Evolutionary conservation across 2,888 invertebrate species (phyloP).

Genomic region (Zhengitettix transpicula): DNA sequence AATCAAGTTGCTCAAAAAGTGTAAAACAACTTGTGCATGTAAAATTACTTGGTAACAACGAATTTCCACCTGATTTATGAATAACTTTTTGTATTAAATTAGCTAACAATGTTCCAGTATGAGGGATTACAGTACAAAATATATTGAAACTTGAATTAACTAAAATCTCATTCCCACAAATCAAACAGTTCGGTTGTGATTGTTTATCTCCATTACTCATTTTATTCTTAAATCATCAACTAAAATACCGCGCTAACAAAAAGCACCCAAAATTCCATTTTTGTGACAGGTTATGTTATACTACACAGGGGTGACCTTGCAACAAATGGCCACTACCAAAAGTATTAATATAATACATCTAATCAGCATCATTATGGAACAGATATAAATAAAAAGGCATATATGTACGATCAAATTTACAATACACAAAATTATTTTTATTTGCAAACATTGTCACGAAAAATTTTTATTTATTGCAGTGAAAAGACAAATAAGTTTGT

Average conservation of each 20-base stretch:
- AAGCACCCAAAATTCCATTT: background rate
- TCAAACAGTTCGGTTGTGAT: conserved; percentile 10
- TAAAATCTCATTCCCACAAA: conserved; percentile 8
- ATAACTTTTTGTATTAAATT: conserved; percentile 14
- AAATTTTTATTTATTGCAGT: too few relatives aligned
- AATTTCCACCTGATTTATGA: conserved; percentile 5
- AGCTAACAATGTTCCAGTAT: conserved; percentile 13
- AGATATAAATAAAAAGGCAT: background rate
- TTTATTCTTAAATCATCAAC: conserved; percentile 1
- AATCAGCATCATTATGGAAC: too few relatives aligned
- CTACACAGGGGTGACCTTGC: conserved; percentile 10
- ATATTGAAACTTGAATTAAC: conserved; percentile 10
- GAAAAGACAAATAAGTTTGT: too few relatives aligned
- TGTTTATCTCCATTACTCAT: conserved; percentile 9
- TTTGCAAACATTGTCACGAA: too few relatives aligned
- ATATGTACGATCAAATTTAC: background rate
- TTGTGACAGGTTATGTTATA: conserved; percentile 8
- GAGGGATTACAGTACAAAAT: conserved; percentile 13
- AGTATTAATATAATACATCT: too few relatives aligned
- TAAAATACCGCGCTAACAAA: background rate
- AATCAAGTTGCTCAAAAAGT: conserved; percentile 15
- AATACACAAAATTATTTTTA: too few relatives aligned
- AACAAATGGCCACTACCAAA: conserved; percentile 2
- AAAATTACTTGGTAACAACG: conserved; percentile 8
- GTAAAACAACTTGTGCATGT: conserved; percentile 14